phyloP scores from a whole-genome alignment of 2,113 vertebrate genomes.

The Nibea coibor region DNA sequence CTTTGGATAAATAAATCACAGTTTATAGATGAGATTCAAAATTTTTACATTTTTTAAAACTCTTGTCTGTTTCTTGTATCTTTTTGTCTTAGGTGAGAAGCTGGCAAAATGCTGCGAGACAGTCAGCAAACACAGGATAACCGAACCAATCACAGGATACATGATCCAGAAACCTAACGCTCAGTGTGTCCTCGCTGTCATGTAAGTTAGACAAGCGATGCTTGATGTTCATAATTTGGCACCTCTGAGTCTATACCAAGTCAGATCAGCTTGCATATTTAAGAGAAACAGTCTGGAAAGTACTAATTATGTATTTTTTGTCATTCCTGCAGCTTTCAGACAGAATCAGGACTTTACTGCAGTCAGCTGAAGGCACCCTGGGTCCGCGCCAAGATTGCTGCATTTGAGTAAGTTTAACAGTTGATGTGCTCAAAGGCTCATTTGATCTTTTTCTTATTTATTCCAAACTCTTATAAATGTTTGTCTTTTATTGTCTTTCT shows the following conservation, averaged over 20 bases:
- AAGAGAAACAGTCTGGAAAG: neutral
- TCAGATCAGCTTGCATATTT: too few relatives aligned
- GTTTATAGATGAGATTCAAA: neutral
- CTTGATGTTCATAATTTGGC: neutral
- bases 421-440: neutral
- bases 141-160: conserved; percentile 28
- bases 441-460: neutral
- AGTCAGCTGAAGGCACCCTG: neutral
- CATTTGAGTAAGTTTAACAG: conserved; percentile 27
- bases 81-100: conserved; percentile 36
- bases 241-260: too few relatives aligned
- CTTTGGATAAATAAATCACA: neutral
- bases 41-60: neutral
- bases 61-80: accelerated
- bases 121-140: neutral
- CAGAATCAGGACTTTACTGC: conserved; percentile 46
- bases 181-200: conserved; percentile 58
- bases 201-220: conserved; percentile 50
- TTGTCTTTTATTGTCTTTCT: neutral
- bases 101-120: conserved; percentile 43
- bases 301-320: neutral
- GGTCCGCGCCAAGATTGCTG: neutral
- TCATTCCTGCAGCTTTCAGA: conserved; percentile 62
- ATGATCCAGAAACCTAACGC: neutral
- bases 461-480: neutral